Evolutionary conservation across 2,888 invertebrate species (phyloP).

Genomic region (Rotaria socialis): DNA sequence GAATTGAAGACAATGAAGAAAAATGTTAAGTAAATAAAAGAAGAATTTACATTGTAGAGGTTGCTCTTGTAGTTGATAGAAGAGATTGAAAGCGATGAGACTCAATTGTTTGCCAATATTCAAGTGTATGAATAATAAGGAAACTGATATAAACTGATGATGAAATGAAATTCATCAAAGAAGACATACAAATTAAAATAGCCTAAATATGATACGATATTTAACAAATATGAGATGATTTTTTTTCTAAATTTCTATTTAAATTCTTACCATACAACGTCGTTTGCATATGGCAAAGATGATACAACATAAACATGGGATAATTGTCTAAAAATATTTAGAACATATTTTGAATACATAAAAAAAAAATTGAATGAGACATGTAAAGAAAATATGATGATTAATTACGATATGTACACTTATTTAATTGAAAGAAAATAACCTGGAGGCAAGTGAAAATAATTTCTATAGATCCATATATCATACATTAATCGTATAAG

Average conservation of each 20-base stretch:
- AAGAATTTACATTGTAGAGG: background rate
- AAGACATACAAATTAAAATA: constrained; percentile 15
- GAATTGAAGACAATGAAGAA: background rate
- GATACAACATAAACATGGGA: constrained; percentile 6
- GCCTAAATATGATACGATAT: background rate
- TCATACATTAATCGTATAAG: no score
- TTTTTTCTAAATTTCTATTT: background rate
- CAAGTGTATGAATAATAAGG: constrained; percentile 27
- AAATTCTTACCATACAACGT: background rate
- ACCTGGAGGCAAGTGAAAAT: background rate
- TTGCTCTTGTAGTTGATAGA: background rate
- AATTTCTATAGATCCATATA: no score
- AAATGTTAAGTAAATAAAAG: background rate
- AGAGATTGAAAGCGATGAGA: background rate
- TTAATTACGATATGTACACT: background rate
- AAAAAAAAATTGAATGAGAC: no score
- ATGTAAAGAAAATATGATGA: no score
- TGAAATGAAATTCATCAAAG: constrained; percentile 9
- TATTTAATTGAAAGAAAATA: constrained; percentile 11
- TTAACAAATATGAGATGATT: background rate
- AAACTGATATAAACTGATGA: constrained; percentile 29
- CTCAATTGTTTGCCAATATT: constrained; percentile 22
- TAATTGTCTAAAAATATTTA: constrained; percentile 20
- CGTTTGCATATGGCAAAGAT: constrained; percentile 15
- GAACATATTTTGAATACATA: background rate